These are phyloP conservation scores for Drosophila limbata DNA, from an alignment of 2,888 invertebrate species.

Conservation along the genomic window DNA sequence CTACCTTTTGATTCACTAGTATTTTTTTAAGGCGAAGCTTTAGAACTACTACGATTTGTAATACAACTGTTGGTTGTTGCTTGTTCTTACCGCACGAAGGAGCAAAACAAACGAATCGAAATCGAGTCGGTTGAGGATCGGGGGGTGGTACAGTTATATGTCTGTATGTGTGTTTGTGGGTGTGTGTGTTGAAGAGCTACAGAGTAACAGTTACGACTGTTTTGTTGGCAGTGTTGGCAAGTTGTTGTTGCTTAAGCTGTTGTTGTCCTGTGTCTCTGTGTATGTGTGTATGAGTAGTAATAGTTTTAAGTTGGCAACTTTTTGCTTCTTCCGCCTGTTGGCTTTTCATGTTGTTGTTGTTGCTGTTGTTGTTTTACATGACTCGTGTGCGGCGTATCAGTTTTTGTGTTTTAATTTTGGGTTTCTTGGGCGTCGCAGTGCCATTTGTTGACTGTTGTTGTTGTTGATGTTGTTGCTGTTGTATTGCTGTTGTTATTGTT, in stretches of 20 bases:
- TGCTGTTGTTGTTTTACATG: constrained; percentile 54
- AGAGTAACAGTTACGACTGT: constrained; percentile 35
- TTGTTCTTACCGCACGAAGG: constrained; percentile 71
- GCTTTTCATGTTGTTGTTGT: not conserved
- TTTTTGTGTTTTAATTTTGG: constrained; percentile 83
- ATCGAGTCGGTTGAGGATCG: constrained; percentile 29
- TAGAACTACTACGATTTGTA: constrained; percentile 56
- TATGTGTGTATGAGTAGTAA: constrained; percentile 21
- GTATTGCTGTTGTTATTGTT: constrained; percentile 38
- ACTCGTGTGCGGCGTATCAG: constrained; percentile 83
- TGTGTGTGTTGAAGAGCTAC: not conserved
- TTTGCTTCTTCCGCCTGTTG: constrained; percentile 16
- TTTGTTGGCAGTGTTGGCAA: constrained; percentile 54
- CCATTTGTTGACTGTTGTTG: constrained; percentile 54
- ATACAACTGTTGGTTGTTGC: constrained; percentile 44
- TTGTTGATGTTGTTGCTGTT: constrained; percentile 54
- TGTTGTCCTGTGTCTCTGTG: constrained; percentile 23
- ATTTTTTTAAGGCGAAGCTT: constrained; percentile 63
- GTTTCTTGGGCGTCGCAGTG: constrained; percentile 65
- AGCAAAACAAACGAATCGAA: constrained; percentile 54
- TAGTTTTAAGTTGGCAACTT: constrained; percentile 36
- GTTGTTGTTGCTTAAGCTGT: constrained; percentile 44
- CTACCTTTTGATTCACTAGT: constrained; percentile 16
- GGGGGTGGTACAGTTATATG: constrained; percentile 44
- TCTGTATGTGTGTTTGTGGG: constrained; percentile 6